These are phyloP conservation scores for Ectropis crepuscularia DNA, from an alignment of 2,888 invertebrate genomes.

Conservation along the genomic window DNA sequence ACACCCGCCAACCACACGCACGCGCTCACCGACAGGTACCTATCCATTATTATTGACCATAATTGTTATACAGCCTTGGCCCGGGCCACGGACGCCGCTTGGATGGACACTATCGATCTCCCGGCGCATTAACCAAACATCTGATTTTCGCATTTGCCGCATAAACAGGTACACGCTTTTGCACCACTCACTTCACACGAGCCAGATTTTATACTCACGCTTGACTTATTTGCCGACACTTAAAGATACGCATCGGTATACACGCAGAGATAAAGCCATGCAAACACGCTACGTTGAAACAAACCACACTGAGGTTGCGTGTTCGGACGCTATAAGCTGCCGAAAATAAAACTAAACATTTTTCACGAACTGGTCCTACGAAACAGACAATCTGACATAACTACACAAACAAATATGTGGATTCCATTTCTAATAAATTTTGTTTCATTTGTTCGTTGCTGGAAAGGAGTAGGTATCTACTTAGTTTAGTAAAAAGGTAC, in stretches of 20 bases:
- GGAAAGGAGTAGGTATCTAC: conserved; percentile 22
- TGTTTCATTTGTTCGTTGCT: conserved; percentile 6
- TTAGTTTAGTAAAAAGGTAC: conserved; percentile 17
- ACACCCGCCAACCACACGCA: conserved; percentile 55
- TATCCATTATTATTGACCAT: conserved; percentile 19
- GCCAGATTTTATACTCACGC: conserved; percentile 9
- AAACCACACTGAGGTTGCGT: conserved; percentile 36
- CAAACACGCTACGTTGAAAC: conserved; percentile 34
- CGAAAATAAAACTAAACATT: conserved; percentile 38
- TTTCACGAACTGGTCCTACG: conserved; percentile 38
- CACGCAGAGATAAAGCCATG: conserved; percentile 23
- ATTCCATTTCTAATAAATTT: conserved; percentile 23
- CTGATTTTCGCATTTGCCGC: conserved; percentile 23
- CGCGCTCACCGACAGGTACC: conserved; percentile 65
- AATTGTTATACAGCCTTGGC: conserved; percentile 30
- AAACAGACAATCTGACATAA: conserved; percentile 33
- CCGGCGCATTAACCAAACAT: conserved; percentile 29
- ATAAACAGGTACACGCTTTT: conserved; percentile 25
- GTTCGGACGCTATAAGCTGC: conserved; percentile 37
- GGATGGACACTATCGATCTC: conserved; percentile 35
- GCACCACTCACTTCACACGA: conserved; percentile 23
- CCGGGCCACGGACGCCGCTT: conserved; percentile 15
- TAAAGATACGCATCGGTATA: conserved; percentile 12
- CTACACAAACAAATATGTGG: conserved; percentile 38
- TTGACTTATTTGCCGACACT: conserved; percentile 9